Base-by-base conservation (phyloP, 2,113 vertebrate species). In the Kryptolebias marmoratus region DNA sequence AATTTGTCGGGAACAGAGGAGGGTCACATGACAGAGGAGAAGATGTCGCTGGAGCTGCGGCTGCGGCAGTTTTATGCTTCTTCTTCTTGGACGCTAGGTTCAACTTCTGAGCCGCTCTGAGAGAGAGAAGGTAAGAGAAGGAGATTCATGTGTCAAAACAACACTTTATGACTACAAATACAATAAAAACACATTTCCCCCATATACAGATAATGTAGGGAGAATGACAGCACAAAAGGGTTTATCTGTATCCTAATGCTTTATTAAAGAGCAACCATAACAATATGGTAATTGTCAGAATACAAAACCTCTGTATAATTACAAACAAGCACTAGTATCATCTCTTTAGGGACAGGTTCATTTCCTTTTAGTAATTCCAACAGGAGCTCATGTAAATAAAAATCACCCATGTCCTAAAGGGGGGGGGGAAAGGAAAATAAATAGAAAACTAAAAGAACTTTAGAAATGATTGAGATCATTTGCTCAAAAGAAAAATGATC, bases 31-130 rank as follows among this genome's bases (percentile, higher is more conserved):
- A 90, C 0, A 93, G 91, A 0, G 94, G 90, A 0, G 96, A 83
- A 1, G 94, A 93, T 28, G 95, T 91, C 32, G 95, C 84, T 5
- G 86, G 78, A 11, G 77, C 60, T 88, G 94, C 6, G 30, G 47
- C 81, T 0, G 73, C 39, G 0, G 71, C 22, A 0, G 77, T 77
- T 22, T 90, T 92, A 72, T 97, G 97, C 86, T 98, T 99, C 95
- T 97, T 98, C 94, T 99, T 99, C 90, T 98, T 99, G 55, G 98
- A 99, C 1, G 98, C 95, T 42, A 99, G 93, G 77, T 98, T 99
- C 80, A 99, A 82, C 89, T 99, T 99, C 90, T 99, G 97, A 80
- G 97, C 98, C 48, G 98, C 97, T 95, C 98, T 99, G 92, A 77
- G 11, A 59, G 45, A 32, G 5, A 59, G 30, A 27, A 67, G 18